Evolutionary conservation across 2,113 vertebrate genomes (phyloP).

Genomic region (Edolisoma coerulescens): DNA sequence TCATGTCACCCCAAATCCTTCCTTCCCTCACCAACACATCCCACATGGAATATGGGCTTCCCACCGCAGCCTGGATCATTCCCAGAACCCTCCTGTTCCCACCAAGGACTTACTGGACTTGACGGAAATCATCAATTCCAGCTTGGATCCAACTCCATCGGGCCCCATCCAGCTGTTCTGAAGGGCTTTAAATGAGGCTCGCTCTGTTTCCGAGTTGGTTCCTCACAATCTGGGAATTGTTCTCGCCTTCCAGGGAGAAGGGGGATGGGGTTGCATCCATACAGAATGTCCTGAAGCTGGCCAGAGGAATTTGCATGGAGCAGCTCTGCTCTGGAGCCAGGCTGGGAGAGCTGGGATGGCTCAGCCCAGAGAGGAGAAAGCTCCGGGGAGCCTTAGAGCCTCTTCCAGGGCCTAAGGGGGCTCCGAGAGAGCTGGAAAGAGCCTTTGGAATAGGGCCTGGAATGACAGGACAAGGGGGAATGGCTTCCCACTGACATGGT

Average conservation of each 20-base stretch:
- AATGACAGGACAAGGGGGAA: neutral
- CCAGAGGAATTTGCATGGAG: neutral
- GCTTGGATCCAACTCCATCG: neutral
- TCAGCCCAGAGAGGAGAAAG: neutral
- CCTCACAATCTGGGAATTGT: constrained; percentile 62
- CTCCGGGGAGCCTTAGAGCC: neutral
- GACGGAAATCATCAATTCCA: neutral
- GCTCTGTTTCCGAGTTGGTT: constrained; percentile 35
- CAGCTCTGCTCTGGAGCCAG: neutral
- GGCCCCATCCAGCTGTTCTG: constrained; percentile 35
- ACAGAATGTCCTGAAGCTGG: neutral
- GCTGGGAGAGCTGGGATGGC: neutral
- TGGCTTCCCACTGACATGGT: neutral
- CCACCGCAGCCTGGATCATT: neutral
- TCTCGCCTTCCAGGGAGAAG: constrained; percentile 5
- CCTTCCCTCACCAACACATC: neutral
- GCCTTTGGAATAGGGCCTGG: neutral
- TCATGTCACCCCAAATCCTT: neutral
- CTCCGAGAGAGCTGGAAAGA: neutral
- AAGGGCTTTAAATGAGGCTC: constrained; percentile 40
- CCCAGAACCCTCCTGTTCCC: neutral
- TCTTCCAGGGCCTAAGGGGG: neutral
- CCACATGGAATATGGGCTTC: neutral
- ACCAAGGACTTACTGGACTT: neutral
- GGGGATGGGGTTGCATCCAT: constrained; percentile 38